Base-by-base conservation (phyloP, 2,113 vertebrate genomes). In the Malurus alboscapulatus region DNA sequence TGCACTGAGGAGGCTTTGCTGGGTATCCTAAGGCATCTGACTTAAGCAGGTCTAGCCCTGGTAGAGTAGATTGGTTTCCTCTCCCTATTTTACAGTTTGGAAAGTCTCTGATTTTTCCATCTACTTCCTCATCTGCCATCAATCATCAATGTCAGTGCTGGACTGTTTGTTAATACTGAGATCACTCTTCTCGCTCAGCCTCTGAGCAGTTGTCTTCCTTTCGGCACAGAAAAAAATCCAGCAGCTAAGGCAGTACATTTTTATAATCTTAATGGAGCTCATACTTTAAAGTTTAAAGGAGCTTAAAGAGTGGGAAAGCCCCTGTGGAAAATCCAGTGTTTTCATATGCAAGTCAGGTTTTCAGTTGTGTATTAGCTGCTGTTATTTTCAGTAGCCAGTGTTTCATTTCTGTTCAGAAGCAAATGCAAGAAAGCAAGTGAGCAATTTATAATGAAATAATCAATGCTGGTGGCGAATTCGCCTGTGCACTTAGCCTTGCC, bases 401-500 rank as follows among this genome's bases (percentile, higher is more conserved):
- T 93, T 94, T 96, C 92, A 65, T 92, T 96, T 86, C 90, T 96
- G 84, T 83, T 91, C 74, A 91, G 92, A 94, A 95, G 93, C 85
- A 84, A 94, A 96, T 59, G 84, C 93, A 59, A 94, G 94, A 94
- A 91, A 92, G 78, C 87, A 86, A 94, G 84, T 44, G 91, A 95
- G 90, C 91, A 78, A 88, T 96, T 96, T 93, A 84, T 94, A 96
- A 93, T 42, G 76, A 96, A 96, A 88, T 92, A 89, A 95, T 96
- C 94, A 83, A 93, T 96, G 90, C 87, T 85, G 34, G 72, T 92
- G 83, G 94, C 92, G 95, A 91, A 88, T 90, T 74, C 0, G 19
- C 93, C 93, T 88, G 68, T 83, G 93, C 76, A 92, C 87, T 97
- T 86, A 94, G 92, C 65, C 76, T 79, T 90, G 93, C 73, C 93